Evolutionary conservation across 2,113 vertebrate genomes (phyloP).

Genomic region (Elaphurus davidianus): DNA sequence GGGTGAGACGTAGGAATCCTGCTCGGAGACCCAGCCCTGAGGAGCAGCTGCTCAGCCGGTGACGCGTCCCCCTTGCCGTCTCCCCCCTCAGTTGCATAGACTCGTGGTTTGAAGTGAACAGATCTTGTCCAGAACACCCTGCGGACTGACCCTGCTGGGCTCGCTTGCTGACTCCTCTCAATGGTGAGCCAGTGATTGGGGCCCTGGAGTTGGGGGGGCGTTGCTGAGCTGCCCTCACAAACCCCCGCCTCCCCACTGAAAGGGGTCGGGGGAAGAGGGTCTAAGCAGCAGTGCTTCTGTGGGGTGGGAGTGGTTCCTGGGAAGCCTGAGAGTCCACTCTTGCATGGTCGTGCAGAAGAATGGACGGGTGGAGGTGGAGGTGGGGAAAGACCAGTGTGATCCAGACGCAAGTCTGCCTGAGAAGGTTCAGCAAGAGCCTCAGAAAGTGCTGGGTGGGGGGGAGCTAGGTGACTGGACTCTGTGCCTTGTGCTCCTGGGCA

Average conservation of each 20-base stretch:
- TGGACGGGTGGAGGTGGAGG: neutral
- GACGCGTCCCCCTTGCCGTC: neutral
- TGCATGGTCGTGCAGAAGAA: neutral
- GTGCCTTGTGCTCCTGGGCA: neutral
- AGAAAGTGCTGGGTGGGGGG: neutral
- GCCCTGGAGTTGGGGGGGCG: neutral
- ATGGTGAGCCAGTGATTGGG: slow-evolving; percentile 77
- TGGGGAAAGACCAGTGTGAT: neutral
- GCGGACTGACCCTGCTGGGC: slow-evolving; percentile 91
- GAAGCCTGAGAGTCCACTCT: neutral
- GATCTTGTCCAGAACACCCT: slow-evolving; percentile 98
- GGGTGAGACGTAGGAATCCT: neutral
- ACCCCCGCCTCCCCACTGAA: rapidly evolving
- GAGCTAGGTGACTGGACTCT: neutral
- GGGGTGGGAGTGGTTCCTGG: neutral
- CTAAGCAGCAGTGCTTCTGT: neutral
- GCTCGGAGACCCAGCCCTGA: neutral
- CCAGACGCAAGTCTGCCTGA: neutral
- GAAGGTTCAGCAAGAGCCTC: neutral
- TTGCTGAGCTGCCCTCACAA: neutral
- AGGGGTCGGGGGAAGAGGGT: neutral
- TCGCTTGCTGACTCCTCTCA: slow-evolving; percentile 82
- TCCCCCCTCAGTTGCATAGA: slow-evolving; percentile 93
- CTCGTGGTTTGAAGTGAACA: slow-evolving; percentile 99
- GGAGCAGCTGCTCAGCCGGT: neutral